Evolutionary conservation across 2,113 vertebrate species (phyloP).

Genomic region (Brachyistius frenatus): DNA sequence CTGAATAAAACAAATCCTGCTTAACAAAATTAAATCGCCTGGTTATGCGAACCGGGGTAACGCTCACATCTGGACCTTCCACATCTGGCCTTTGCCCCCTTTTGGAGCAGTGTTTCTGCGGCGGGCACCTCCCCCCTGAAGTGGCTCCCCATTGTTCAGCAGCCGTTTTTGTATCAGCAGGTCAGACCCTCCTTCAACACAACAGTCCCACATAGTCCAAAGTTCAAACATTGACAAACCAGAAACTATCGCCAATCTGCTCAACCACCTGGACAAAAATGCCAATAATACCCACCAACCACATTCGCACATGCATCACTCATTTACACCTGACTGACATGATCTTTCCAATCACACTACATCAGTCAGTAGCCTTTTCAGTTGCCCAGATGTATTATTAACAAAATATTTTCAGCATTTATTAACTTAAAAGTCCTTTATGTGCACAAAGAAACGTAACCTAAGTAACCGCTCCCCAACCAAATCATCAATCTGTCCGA

Average conservation of each 20-base stretch:
- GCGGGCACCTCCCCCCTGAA: conserved; percentile 25
- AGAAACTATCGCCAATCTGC: conserved; percentile 22
- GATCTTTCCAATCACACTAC: conserved; percentile 19
- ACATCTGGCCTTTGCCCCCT: conserved; percentile 70
- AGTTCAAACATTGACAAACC: conserved; percentile 16
- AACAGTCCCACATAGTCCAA: conserved; percentile 11
- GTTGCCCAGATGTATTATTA: background rate
- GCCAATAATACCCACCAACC: conserved; percentile 10
- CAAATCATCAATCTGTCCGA: background rate
- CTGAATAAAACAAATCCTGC: conserved; percentile 53
- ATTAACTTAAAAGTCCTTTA: background rate
- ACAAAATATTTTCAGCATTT: background rate
- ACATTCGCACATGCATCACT: conserved; percentile 19
- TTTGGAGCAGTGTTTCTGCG: conserved; percentile 26
- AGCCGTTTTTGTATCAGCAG: conserved; percentile 28
- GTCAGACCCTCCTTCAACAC: conserved; percentile 25
- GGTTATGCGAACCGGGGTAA: background rate
- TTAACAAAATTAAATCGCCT: background rate
- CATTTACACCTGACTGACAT: background rate
- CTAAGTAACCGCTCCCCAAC: background rate
- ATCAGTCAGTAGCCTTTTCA: background rate
- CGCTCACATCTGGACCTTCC: conserved; percentile 59
- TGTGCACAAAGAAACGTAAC: conserved; percentile 1
- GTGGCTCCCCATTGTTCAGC: conserved; percentile 43
- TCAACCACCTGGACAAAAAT: conserved; percentile 48